A percentile compares a stretch with the other conserved stretches of the same genome.
Evolutionary conservation across 2,888 invertebrate genomes (phyloP).

Genomic region (Hybos culiciformis): DNA sequence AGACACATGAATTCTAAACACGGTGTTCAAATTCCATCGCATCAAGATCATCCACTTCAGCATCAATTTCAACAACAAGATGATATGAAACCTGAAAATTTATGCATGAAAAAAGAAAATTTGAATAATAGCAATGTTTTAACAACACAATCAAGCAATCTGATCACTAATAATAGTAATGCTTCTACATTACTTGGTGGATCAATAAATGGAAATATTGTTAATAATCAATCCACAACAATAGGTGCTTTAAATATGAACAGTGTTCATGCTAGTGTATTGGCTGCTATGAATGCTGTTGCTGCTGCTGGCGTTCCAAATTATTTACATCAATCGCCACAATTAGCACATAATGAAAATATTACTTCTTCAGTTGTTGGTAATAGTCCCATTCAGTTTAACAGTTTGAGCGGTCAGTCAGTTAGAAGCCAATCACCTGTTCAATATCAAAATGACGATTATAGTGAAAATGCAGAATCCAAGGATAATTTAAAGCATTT

Average conservation of each 20-base stretch:
- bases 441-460: neutral
- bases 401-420: neutral
- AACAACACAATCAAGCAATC: constrained; percentile 14
- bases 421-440: constrained; percentile 1
- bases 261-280: constrained; percentile 22
- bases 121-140: constrained; percentile 14
- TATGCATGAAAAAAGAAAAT: constrained; percentile 28
- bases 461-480: constrained; percentile 1
- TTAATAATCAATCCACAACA: constrained; percentile 5
- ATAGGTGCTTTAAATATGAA: constrained; percentile 11
- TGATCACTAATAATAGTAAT: constrained; percentile 15
- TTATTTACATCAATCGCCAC: neutral
- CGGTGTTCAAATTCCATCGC: constrained; percentile 26
- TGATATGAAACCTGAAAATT: constrained; percentile 29
- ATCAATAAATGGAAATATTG: neutral
- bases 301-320: constrained; percentile 13
- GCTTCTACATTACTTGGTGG: constrained; percentile 15
- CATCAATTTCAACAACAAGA: too few species aligned
- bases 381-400: neutral
- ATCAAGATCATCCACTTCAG: constrained; percentile 21
- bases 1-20: constrained; percentile 38
- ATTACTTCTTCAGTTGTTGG: neutral
- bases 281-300: constrained; percentile 29
- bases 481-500: constrained; percentile 5
- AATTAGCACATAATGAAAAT: neutral